A percentile compares a stretch with the other conserved stretches of the same genome.
Evolutionary conservation across 2,113 vertebrate genomes (phyloP).

Genomic region (Phrynosoma blainvillii): DNA sequence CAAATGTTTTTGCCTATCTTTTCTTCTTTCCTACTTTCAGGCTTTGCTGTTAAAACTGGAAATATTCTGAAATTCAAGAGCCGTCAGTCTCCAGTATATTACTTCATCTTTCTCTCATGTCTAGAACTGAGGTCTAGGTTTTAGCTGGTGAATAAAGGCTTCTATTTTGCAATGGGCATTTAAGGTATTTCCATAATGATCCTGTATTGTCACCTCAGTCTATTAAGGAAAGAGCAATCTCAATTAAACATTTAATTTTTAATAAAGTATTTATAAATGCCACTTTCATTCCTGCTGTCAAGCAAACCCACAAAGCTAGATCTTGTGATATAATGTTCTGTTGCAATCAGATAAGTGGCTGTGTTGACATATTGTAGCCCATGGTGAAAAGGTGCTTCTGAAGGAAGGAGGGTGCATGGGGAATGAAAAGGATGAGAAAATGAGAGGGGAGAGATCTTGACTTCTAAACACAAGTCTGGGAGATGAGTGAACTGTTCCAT

Average conservation of each 20-base stretch:
- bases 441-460: neutral
- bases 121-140: neutral
- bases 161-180: neutral
- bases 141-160: neutral
- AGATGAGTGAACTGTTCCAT: neutral
- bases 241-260: constrained; percentile 43
- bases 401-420: neutral
- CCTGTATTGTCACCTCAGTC: constrained; percentile 7
- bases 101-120: neutral
- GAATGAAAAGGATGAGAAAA: neutral
- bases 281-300: constrained; percentile 21
- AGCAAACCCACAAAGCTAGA: constrained; percentile 2
- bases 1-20: too few species aligned
- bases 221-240: constrained; percentile 36
- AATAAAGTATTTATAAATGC: constrained; percentile 47
- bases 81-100: neutral
- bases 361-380: neutral
- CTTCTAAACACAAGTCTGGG: neutral
- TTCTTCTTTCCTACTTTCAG: neutral
- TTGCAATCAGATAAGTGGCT: neutral
- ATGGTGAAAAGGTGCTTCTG: neutral
- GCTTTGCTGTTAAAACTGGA: neutral
- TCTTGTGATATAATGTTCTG: constrained; percentile 10
- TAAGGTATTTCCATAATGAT: constrained; percentile 20
- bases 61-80: neutral